phyloP scores from a whole-genome alignment of 37 sponge, comb jelly and placozoan species.

The Theonella swinhoei region DNA sequence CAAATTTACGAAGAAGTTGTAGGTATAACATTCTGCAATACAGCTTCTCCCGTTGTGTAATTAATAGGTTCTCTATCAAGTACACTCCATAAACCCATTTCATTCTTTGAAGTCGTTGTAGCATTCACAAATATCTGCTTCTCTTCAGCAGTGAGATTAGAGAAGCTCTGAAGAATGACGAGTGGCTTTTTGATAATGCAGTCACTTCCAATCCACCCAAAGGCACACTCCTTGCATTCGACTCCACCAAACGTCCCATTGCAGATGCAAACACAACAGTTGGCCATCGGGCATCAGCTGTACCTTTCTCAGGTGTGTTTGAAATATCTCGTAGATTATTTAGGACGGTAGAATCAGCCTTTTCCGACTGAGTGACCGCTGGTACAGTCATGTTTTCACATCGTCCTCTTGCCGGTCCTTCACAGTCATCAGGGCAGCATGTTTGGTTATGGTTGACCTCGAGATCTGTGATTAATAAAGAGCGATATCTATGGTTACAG shows the following conservation, averaged over 20 bases:
- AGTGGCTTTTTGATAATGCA: neutral
- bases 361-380: neutral
- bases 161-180: constrained; percentile 8
- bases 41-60: constrained; percentile 8
- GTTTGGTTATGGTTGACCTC: too few relatives aligned
- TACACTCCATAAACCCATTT: neutral
- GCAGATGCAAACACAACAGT: constrained; percentile 29
- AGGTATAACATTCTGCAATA: constrained; percentile 33
- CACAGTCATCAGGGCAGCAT: too few relatives aligned
- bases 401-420: too few relatives aligned
- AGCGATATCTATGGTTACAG: too few relatives aligned
- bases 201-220: constrained; percentile 30
- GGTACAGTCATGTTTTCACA: too few relatives aligned
- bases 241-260: constrained; percentile 24
- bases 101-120: too few relatives aligned
- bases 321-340: neutral
- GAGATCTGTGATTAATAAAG: too few relatives aligned
- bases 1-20: constrained; percentile 17
- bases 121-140: too few relatives aligned
- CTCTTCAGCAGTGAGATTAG: constrained; percentile 9
- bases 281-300: constrained; percentile 47
- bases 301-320: neutral
- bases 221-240: constrained; percentile 37
- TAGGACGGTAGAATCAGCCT: neutral
- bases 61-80: constrained; percentile 19